Percentiles rank a stretch among this genome's conserved stretches.
Conservation (phyloP, 2,888 invertebrate genomes). For the Sabatieria punctata region DNA sequence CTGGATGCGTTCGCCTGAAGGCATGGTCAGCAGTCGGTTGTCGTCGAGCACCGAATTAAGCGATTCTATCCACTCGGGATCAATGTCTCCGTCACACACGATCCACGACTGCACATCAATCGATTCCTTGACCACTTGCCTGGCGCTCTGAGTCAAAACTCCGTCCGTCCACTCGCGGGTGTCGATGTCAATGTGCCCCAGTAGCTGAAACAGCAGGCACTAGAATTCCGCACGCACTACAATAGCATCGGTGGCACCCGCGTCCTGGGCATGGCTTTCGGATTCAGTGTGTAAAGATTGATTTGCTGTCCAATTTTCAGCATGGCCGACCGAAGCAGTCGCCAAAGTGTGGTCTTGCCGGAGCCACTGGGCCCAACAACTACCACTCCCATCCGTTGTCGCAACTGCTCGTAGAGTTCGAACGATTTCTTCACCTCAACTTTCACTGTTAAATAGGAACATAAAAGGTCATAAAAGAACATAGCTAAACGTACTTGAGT, state of each 20-base stretch:
- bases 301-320: conserved; percentile 45
- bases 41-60: conserved; percentile 95
- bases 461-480: no score
- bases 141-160: conserved; percentile 63
- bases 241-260: no score
- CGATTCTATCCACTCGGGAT: conserved; percentile 97
- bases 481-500: conserved; percentile 14
- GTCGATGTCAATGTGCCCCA: conserved; percentile 77
- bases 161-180: conserved; percentile 92
- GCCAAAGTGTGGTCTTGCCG: conserved; percentile 77
- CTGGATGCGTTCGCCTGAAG: conserved; percentile 89
- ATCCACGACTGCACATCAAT: conserved; percentile 48
- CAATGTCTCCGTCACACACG: conserved; percentile 95
- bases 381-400: conserved; percentile 89
- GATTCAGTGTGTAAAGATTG: conserved; percentile 56
- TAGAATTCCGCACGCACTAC: no score
- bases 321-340: conserved; percentile 59
- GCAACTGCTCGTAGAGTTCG: conserved; percentile 79
- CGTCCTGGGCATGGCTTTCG: conserved; percentile 75
- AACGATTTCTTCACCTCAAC: conserved; percentile 61
- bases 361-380: conserved; percentile 83
- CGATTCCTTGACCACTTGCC: conserved; percentile 59
- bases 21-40: conserved; percentile 59
- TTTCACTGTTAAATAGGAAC: no score
- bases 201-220: no score